Base-by-base conservation (phyloP, 1,140 invertebrate species). In the Drosophila yakuba region DNA sequence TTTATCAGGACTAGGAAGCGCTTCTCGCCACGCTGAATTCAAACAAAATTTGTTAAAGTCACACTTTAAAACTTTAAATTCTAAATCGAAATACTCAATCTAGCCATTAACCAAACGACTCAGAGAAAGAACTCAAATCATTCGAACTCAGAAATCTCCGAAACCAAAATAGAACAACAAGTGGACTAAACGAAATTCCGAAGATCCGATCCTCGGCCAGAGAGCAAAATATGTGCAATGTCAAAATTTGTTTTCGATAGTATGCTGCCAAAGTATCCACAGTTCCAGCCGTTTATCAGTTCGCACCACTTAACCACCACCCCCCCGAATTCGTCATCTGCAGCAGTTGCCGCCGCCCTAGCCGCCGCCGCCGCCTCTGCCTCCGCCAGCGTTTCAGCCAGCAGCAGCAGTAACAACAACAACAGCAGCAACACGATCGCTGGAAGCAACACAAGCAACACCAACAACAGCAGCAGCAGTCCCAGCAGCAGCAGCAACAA, bases 191-290 rank as follows among this genome's bases (percentile, higher is more conserved):
- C 32, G 20, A 32, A 57, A 62, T 59, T 63, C 67, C 68, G 68
- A 71, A 69, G 64, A 71, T 36, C 41, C 63, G 67, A 62, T 85
- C 73, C 82, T 81, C 82, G 78, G 83, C 78, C 69, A 81, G 78
- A 78, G 76, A 75, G 77, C 64, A 57, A 80, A 78, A 91, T 92
- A 93, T 94, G 93, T 94, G 95, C 95, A 94, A 98, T 98, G 97
- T 98, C 96, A 96, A 98, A 98, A 96, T 98, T 98, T 94, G 96
- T 97, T 95, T 97, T 98, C 94, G 97, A 98, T 97, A 97, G 96
- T 95, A 98, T 98, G 97, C 96, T 98, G 94, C 97, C 97, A 84
- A 98, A 98, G 95, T 98, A 98, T 95, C 96, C 92, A 95, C 91
- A 96, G 96, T 93, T 96, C 96, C 91, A 95, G 94, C 93, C 95